These are phyloP conservation scores for Eublepharis macularius DNA, from an alignment of 2,113 vertebrate species.

Conservation along the genomic window DNA sequence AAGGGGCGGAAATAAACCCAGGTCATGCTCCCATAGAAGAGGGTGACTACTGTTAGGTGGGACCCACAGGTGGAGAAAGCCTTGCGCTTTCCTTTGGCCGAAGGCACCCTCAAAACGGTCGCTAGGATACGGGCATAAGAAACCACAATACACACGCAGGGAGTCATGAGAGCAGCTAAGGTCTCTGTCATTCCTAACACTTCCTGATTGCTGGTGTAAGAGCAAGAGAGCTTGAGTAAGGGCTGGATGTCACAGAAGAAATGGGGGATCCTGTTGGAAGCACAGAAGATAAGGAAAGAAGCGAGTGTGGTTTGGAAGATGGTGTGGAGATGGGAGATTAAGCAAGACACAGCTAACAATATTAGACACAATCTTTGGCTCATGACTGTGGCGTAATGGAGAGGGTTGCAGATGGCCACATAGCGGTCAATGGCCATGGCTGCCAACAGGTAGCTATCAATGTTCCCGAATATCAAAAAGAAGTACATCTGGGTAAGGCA, in stretches of 20 bases:
- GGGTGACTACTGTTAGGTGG: background rate
- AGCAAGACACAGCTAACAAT: conserved; percentile 41
- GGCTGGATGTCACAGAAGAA: conserved; percentile 43
- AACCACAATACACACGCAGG: conserved; percentile 52
- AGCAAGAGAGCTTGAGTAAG: conserved; percentile 8
- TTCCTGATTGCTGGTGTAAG: conserved; percentile 47
- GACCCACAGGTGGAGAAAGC: background rate
- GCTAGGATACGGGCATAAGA: conserved; percentile 47
- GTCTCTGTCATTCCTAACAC: conserved; percentile 43
- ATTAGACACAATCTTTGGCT: background rate
- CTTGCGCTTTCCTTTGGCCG: conserved; percentile 19
- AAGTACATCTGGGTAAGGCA: conserved; percentile 59
- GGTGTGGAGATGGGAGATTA: conserved; percentile 44
- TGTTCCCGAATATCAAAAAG: conserved; percentile 43
- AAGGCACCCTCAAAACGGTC: conserved; percentile 50
- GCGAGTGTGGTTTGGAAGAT: conserved; percentile 41
- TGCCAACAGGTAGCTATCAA: conserved; percentile 57
- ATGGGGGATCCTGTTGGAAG: conserved; percentile 37
- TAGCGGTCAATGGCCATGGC: conserved; percentile 54
- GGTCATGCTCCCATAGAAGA: conserved; percentile 47
- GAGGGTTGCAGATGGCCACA: conserved; percentile 53
- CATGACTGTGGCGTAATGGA: conserved; percentile 44
- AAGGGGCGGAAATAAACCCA: conserved; percentile 60
- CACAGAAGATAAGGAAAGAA: conserved; percentile 52
- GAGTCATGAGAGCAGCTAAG: conserved; percentile 32